Evolutionary conservation across 2,888 invertebrate genomes (phyloP).

Genomic region (Plebejus argus): DNA sequence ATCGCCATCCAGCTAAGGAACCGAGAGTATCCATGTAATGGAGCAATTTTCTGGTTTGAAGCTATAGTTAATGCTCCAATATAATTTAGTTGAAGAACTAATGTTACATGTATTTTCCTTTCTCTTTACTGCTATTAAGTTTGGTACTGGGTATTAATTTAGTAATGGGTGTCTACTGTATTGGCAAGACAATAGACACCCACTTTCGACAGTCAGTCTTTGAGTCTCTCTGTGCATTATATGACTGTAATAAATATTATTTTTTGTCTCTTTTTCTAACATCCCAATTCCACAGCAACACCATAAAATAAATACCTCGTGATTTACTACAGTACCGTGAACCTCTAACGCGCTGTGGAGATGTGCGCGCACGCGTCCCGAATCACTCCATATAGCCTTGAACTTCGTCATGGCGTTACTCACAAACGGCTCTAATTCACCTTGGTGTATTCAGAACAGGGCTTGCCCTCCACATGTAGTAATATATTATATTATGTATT

Average conservation of each 20-base stretch:
- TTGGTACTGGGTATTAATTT: too few species aligned
- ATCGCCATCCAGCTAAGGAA: neutral
- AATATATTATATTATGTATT: neutral
- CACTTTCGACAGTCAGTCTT: too few species aligned
- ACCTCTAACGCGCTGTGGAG: conserved; percentile 48
- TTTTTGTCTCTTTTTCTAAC: neutral
- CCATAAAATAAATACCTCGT: conserved; percentile 4
- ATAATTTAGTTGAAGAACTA: too few species aligned
- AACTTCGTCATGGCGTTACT: conserved; percentile 30
- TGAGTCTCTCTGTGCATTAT: too few species aligned
- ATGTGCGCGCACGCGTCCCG: conserved; percentile 50
- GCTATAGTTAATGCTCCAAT: too few species aligned
- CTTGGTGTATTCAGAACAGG: conserved; percentile 9
- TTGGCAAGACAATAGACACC: too few species aligned
- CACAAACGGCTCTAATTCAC: conserved; percentile 1
- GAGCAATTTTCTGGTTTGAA: neutral
- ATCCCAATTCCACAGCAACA: conserved; percentile 1
- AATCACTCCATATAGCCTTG: conserved; percentile 37
- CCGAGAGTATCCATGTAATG: neutral
- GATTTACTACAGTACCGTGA: conserved; percentile 22
- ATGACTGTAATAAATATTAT: too few species aligned
- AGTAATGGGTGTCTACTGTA: too few species aligned
- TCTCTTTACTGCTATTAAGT: too few species aligned
- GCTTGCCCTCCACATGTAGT: neutral
- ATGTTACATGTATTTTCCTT: too few species aligned